Conservation (phyloP, 2,888 invertebrate species). For the Beris chalybata region DNA sequence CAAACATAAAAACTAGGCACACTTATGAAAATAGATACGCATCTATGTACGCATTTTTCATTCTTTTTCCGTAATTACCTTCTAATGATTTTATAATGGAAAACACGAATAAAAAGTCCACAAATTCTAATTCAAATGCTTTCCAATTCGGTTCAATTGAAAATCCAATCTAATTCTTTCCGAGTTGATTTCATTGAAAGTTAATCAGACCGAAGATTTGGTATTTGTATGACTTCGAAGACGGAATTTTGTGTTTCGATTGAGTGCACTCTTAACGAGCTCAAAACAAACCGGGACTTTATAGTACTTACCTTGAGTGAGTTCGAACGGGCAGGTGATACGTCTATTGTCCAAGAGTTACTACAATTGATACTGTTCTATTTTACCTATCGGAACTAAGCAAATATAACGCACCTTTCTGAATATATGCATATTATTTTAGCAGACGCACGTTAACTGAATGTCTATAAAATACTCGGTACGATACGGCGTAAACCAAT, state of each 20-base stretch:
- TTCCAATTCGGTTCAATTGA: constrained; percentile 8
- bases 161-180: constrained; percentile 11
- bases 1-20: no score
- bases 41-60: not conserved
- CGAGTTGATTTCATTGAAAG: constrained; percentile 12
- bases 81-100: not conserved
- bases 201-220: constrained; percentile 23
- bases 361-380: no score
- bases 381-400: no score
- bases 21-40: not conserved
- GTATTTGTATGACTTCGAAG: constrained; percentile 14
- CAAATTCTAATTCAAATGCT: constrained; percentile 8
- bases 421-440: no score
- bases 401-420: no score
- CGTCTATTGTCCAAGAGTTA: no score
- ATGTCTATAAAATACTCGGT: no score
- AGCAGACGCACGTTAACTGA: no score
- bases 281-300: no score
- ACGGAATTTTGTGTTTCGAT: not conserved
- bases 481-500: not conserved
- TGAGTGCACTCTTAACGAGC: not conserved
- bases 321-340: no score
- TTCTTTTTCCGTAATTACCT: not conserved
- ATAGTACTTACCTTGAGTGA: no score
- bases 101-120: not conserved